These are phyloP conservation scores for Nebria salina DNA, from an alignment of 2,888 invertebrate genomes.

Conservation along the genomic window DNA sequence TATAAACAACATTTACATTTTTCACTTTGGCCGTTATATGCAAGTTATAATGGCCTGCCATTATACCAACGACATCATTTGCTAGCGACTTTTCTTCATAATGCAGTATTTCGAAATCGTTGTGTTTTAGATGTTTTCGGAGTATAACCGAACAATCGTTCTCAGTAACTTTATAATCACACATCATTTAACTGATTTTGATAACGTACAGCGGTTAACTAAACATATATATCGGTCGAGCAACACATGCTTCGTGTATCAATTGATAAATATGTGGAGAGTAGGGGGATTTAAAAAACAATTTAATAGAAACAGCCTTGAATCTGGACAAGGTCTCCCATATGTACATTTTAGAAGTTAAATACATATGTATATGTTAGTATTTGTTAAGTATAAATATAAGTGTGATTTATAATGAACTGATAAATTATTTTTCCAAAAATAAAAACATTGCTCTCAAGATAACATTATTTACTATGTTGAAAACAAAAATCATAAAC, in stretches of 20 bases:
- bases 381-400: neutral
- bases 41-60: conserved; percentile 31
- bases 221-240: neutral
- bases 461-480: too few species aligned
- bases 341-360: neutral
- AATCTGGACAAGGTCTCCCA: neutral
- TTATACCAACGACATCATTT: conserved; percentile 43
- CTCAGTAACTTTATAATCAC: conserved; percentile 22
- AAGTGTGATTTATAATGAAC: too few species aligned
- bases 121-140: conserved; percentile 38
- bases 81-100: conserved; percentile 46
- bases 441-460: too few species aligned
- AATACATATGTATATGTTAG: neutral
- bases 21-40: conserved; percentile 24
- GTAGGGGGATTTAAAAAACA: neutral
- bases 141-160: conserved; percentile 43
- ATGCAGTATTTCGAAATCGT: conserved; percentile 49
- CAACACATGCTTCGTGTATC: neutral
- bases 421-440: too few species aligned
- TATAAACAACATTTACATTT: conserved; percentile 16
- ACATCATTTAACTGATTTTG: conserved; percentile 15
- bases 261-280: neutral
- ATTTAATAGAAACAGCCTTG: neutral
- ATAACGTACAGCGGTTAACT: neutral
- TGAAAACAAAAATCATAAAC: too few species aligned